These are phyloP conservation scores for Crocuta crocuta DNA, from an alignment of 2,113 vertebrate genomes.

Conservation along the genomic window DNA sequence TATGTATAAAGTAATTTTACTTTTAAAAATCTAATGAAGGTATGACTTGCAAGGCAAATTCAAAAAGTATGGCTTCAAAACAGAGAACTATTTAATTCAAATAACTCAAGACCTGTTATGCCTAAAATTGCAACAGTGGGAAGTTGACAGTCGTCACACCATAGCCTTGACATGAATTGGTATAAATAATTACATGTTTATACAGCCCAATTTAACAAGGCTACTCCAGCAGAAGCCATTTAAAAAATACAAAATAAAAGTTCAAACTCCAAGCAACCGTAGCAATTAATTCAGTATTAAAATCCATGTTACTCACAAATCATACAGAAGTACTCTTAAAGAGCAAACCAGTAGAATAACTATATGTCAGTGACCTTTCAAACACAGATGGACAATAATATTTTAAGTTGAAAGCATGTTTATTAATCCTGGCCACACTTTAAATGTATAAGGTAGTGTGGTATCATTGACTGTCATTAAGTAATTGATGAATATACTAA, in stretches of 20 bases:
- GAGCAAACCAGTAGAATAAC: neutral
- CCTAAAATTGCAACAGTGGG: conserved; percentile 49
- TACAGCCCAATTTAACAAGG: conserved; percentile 14
- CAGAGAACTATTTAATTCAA: conserved; percentile 50
- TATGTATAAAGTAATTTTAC: neutral
- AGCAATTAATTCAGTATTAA: neutral
- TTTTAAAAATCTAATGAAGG: conserved; percentile 42
- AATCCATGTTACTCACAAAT: conserved; percentile 44
- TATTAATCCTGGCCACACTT: neutral
- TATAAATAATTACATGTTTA: conserved; percentile 47
- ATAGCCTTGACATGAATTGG: neutral
- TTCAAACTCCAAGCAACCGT: neutral
- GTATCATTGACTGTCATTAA: neutral
- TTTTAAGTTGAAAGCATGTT: neutral
- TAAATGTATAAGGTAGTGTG: neutral
- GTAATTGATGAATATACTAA: neutral
- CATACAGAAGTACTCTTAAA: conserved; percentile 47
- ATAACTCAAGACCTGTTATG: neutral
- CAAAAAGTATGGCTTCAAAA: neutral
- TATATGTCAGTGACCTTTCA: neutral
- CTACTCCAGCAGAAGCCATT: conserved; percentile 42
- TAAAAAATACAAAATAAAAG: conserved; percentile 60
- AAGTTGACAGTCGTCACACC: conserved; percentile 42
- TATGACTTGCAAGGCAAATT: neutral
- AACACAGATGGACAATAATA: neutral